Base-by-base conservation (phyloP, 1,140 invertebrate genomes). In the Drosophila gunungcola region DNA sequence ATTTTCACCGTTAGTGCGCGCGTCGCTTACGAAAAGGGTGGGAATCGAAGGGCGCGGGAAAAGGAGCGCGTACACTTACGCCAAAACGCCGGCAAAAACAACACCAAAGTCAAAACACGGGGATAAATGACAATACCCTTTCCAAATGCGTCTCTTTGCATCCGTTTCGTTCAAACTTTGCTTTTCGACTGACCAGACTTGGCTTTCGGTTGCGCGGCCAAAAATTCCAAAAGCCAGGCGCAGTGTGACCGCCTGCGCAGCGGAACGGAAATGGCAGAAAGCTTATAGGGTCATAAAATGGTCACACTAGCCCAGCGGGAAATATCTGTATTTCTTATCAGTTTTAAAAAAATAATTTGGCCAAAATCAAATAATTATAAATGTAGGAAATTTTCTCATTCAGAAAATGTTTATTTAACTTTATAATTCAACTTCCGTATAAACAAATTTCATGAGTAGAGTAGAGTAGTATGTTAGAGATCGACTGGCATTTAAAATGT, bases 21-120 rank as follows among this genome's bases (percentile, higher is more conserved):
- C 67, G 67, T 56, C 51, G 43, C 67, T 70, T 48, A 70, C 36
- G 54, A 43, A 16, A 60, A 6, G 16, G 4, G 5, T 9, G 11
- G 39, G 4, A 0, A 11, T 6, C 1, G 3, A 16, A 27, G 39
- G 16, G n/a, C 12, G 7, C 6, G 11, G 27, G 25, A 1, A 16
- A 63, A 58, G 42, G 42, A 13, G 49, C 65, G 41, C 65, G 68
- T 72, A 70, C 68, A 70, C 68, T 70, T 72, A 70, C 68, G 64
- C 68, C 64, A 72, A 57, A 70, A 57, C 39, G 67, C 67, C 67
- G 67, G 67, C 64, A 56, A 70, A 70, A 69, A 69, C 25, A 68
- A 53, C 25, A 32, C 25, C 11, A 10, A 38, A 38, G 10, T 9
- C 36, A 55, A 68, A 51, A 34, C 34, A 6, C 36, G 39, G 65